Evolutionary conservation across 37 sponge, comb jelly and placozoan species (phyloP).

Genomic region (Haliclona indistincta): DNA sequence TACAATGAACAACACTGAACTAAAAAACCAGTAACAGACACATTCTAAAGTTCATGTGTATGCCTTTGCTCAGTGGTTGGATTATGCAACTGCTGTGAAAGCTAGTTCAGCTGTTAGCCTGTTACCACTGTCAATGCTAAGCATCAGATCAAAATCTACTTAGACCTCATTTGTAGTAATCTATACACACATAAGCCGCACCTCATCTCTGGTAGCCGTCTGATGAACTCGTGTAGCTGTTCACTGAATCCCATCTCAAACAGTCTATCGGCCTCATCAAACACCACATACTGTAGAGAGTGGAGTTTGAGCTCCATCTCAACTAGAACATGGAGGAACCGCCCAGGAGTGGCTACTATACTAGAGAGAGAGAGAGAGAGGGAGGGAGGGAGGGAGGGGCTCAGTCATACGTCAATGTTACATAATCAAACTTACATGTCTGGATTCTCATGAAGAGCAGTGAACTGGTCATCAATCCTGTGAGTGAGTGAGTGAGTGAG

Average conservation of each 20-base stretch:
- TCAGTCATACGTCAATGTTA: neutral
- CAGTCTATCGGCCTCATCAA: constrained; percentile 96
- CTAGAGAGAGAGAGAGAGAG: constrained; percentile 18
- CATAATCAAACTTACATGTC: constrained; percentile 77
- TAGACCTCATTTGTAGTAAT: too few species aligned
- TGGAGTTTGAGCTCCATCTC: constrained; percentile 93
- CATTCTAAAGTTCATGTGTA: too few species aligned
- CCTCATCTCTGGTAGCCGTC: constrained; percentile 77
- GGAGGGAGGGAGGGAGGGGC: neutral
- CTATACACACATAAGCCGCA: too few species aligned
- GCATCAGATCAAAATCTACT: too few species aligned
- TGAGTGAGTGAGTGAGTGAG: neutral
- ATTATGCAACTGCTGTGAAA: too few species aligned
- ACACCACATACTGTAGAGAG: constrained; percentile 89
- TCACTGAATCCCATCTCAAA: constrained; percentile 98
- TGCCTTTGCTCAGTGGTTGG: too few species aligned
- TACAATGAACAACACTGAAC: too few species aligned
- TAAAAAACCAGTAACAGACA: too few species aligned
- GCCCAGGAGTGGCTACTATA: constrained; percentile 93
- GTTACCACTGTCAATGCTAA: too few species aligned
- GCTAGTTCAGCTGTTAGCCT: too few species aligned
- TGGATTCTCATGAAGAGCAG: constrained; percentile 88
- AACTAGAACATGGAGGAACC: constrained; percentile 90
- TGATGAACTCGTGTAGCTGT: constrained; percentile 84
- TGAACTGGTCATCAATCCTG: constrained; percentile 93